phyloP scores from a whole-genome alignment of 2,888 invertebrate genomes.

The Timandra comae region DNA sequence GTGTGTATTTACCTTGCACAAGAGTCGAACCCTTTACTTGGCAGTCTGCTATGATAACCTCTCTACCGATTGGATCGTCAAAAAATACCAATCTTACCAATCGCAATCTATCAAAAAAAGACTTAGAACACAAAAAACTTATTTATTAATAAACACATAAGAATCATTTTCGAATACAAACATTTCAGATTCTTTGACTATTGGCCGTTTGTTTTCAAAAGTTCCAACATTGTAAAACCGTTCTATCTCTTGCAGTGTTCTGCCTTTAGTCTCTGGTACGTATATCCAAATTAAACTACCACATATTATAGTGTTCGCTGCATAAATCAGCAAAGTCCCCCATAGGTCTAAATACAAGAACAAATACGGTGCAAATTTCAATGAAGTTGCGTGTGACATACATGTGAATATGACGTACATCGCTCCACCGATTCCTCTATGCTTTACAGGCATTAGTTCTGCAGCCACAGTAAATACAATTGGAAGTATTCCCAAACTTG shows the following conservation, averaged over 20 bases:
- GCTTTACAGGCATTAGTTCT: constrained; percentile 18
- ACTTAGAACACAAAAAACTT: background rate
- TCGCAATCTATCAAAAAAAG: background rate
- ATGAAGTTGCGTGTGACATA: constrained; percentile 9
- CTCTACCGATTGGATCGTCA: background rate
- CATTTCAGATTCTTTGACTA: background rate
- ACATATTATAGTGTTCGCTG: constrained; percentile 9
- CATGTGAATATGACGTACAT: constrained; percentile 11
- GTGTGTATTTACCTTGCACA: too few relatives aligned
- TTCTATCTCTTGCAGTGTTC: constrained; percentile 18
- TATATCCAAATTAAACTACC: constrained; percentile 14
- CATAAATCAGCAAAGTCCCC: constrained; percentile 13
- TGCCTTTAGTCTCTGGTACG: constrained; percentile 20
- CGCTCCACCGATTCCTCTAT: constrained; percentile 14
- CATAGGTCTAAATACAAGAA: constrained; percentile 9
- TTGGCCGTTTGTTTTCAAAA: constrained; percentile 1
- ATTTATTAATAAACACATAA: background rate
- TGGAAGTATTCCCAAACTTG: constrained; percentile 8
- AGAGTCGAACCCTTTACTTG: too few relatives aligned
- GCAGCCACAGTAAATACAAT: constrained; percentile 10
- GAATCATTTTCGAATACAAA: constrained; percentile 2
- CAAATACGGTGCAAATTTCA: constrained; percentile 14
- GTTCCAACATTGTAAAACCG: constrained; percentile 10
- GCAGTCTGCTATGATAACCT: background rate
- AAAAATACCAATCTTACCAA: background rate